Evolutionary conservation across 2,113 vertebrate species (phyloP), one percentile per base, ranked within the genome.

Genomic region (Vulpes lagopus): DNA sequence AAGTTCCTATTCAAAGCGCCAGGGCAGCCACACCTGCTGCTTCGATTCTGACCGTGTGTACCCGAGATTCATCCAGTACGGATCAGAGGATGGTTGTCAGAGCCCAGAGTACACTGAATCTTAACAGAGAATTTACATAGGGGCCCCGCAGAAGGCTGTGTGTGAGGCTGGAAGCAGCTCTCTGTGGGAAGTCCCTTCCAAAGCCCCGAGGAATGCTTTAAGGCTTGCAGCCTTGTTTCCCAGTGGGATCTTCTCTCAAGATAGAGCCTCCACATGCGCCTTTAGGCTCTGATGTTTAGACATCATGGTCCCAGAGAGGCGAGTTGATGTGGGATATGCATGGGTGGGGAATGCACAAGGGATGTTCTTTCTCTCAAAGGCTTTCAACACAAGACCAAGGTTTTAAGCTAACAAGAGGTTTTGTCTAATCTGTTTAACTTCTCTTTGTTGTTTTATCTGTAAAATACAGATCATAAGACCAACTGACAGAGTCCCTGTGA

Each of bases 1-100:
- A 94, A 92, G 96, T 78, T 94, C 86, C 86, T 87, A 89, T 79
- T 97, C 73, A 97, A 84, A 97, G 91, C 57, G 8, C 73, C 92
- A 11, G 69, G 85, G 82, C 80, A 96, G 90, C 86, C 67, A 64
- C 74, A 84, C 95, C 95, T 96, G 96, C 95, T 93, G 93, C 95
- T 92, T 87, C 32, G 80, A 57, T 91, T 43, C 93, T 86, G 91
- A 91, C 82, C 79, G 95, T 2, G 76, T 65, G n/a, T 67, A 62
- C 89, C 86, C 71, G 67, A 84, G 81, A 87, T 74, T 90, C 96
- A 80, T 85, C 74, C 81, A 43, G 91, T 25, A 4, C 9, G 91
- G 92, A 91, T 96, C 91, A 95, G 85, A 95, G 79, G 65, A 38
- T 11, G 51, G 79, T 15, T 91, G 90, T 60, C 2, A 0, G 51